Conservation (phyloP, 2,797 vertebrate genomes). For the Tragopan temminckii region DNA sequence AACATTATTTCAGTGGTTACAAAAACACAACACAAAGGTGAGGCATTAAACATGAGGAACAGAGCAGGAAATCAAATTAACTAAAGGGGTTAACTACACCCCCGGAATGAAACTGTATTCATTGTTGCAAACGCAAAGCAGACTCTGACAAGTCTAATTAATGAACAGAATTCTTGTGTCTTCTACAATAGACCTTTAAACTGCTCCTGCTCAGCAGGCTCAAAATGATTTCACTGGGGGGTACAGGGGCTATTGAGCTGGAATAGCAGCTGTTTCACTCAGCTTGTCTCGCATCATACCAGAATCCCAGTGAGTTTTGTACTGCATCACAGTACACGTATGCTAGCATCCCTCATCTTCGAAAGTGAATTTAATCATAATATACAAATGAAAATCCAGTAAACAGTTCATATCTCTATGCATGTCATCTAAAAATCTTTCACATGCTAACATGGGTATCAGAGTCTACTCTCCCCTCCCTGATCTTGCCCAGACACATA, state of each 20-base stretch:
- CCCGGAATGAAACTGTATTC: conserved; percentile 63
- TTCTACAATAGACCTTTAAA: conserved; percentile 75
- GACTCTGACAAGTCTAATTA: conserved; percentile 70
- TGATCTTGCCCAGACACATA: not conserved
- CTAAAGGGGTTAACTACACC: conserved; percentile 60
- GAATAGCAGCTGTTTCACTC: conserved; percentile 38
- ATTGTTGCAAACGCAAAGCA: conserved; percentile 60
- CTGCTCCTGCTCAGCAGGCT: conserved; percentile 31
- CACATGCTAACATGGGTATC: not conserved
- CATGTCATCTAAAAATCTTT: not conserved
- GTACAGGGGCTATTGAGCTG: not conserved
- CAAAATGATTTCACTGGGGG: conserved; percentile 40
- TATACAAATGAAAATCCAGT: not conserved
- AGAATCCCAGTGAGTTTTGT: not conserved
- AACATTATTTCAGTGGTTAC: conserved; percentile 15
- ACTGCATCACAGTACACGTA: not conserved
- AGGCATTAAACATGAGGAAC: conserved; percentile 2
- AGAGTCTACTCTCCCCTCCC: not conserved
- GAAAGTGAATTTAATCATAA: conserved; percentile 8
- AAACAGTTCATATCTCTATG: not conserved
- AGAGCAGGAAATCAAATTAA: conserved; percentile 55
- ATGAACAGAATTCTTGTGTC: conserved; percentile 67
- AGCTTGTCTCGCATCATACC: not conserved
- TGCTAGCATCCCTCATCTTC: not conserved
- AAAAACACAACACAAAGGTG: conserved; percentile 36